Percentiles rank a stretch among this genome's conserved stretches.
phyloP scores from a whole-genome alignment of 2,888 invertebrate species.

The Drosophila helvetica region DNA sequence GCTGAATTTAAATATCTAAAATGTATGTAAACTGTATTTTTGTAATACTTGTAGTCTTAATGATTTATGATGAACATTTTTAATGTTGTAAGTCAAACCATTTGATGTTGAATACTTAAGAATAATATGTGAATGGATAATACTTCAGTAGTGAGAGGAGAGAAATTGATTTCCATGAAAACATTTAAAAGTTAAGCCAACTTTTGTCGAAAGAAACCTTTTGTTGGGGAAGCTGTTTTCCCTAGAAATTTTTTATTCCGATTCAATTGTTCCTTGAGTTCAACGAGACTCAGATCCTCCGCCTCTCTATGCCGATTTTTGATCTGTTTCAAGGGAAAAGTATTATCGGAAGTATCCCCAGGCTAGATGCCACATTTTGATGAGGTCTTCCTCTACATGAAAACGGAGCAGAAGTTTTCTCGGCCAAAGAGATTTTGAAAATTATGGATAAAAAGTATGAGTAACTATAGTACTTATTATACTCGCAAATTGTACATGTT shows the following conservation, averaged over 20 bases:
- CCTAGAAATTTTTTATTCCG: background rate
- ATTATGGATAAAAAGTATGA: too few species aligned
- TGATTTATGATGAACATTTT: background rate
- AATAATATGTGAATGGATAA: too few species aligned
- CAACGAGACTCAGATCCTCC: too few species aligned
- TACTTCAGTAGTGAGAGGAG: too few species aligned
- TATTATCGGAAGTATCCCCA: too few species aligned
- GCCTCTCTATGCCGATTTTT: too few species aligned
- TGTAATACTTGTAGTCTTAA: background rate
- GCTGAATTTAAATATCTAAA: too few species aligned
- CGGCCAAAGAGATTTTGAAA: too few species aligned
- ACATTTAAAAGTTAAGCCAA: background rate
- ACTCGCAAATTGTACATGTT: background rate
- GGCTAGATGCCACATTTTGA: too few species aligned
- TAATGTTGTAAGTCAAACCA: background rate
- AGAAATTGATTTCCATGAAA: background rate
- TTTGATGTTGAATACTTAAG: background rate
- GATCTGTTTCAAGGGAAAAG: too few species aligned
- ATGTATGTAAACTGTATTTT: background rate
- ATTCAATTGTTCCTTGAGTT: background rate
- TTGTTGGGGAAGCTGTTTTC: background rate
- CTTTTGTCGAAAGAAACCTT: too few species aligned
- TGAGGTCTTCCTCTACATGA: background rate
- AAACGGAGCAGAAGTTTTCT: too few species aligned
- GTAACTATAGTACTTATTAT: background rate